Base-by-base conservation (phyloP, 2,113 vertebrate species). In the Nycticorax nycticorax region DNA sequence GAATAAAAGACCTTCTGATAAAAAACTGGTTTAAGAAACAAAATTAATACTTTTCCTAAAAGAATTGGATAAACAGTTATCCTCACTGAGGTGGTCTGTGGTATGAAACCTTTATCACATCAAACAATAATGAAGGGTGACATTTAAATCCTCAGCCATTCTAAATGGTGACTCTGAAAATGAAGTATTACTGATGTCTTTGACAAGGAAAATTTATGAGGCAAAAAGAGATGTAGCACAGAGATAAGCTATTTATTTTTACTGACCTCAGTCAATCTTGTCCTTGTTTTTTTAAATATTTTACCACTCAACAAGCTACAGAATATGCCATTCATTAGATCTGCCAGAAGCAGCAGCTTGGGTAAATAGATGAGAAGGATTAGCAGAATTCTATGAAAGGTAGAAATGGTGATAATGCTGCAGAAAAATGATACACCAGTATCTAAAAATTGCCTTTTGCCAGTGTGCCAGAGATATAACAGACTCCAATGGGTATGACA, bases 191-290 rank as follows among this genome's bases (percentile, higher is more conserved):
- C 47, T 96, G 55, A 90, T 96, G 64, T 72, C 45, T 97, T 95
- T 94, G 89, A 86, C 59, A 96, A 89, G 93, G 82, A 89, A 96
- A 95, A 93, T 66, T 73, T 28, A 50, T 59, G 63, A 95, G 14
- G 24, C 55, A 72, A 94, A 96, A 96, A 75, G 30, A 91, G 67
- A 95, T 71, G 27, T 30, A 85, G 32, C 67, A 41, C 39, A 57
- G 64, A 95, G 63, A 95, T 95, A 93, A 95, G 37, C 69, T 94
- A 48, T 96, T 97, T 97, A 85, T 88, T 97, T 98, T 92, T 96
- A 72, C 56, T 95, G 55, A 97, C 75, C 63, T 64, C 37, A 66
- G 62, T 91, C 11, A 39, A 69, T 90, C 67, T 88, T 63, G 66
- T 48, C 12, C 32, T 85, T 92, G 39, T 89, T 92, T 85, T 85